These are phyloP conservation scores for Lepus timidus DNA, from an alignment of 2,113 vertebrate species.

Conservation along the genomic window DNA sequence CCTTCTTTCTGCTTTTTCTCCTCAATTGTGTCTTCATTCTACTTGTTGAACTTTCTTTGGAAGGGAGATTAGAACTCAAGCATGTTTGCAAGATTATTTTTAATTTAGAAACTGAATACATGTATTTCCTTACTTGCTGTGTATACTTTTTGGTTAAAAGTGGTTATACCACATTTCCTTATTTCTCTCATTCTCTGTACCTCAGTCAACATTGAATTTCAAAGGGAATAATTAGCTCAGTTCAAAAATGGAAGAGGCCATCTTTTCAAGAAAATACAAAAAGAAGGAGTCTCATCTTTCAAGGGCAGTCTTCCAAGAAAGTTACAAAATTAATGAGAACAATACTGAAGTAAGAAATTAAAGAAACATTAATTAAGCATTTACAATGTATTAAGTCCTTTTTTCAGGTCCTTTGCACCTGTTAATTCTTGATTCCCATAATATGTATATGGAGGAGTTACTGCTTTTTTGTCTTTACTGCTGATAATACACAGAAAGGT, in stretches of 20 bases:
- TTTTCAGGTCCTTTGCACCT: not conserved
- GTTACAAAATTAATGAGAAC: not conserved
- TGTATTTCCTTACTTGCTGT: not conserved
- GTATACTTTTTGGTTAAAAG: not conserved
- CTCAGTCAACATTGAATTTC: slow-evolving; percentile 6
- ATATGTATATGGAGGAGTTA: not conserved
- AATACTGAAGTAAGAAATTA: not conserved
- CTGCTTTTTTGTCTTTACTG: not conserved
- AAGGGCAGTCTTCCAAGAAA: slow-evolving; percentile 28
- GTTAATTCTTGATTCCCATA: not conserved
- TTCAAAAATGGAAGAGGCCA: slow-evolving; percentile 22
- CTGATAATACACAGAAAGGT: not conserved
- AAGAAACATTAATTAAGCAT: not conserved
- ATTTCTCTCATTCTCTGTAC: not conserved
- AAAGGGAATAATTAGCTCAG: not conserved
- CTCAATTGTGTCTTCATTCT: not conserved
- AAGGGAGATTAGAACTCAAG: not conserved
- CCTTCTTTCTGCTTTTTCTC: not conserved
- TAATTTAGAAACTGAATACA: not conserved
- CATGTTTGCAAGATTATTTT: not conserved
- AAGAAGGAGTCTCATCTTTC: not conserved
- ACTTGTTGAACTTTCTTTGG: not conserved
- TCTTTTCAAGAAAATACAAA: not conserved
- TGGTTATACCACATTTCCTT: not conserved
- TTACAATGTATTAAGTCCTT: not conserved